Evolutionary conservation across 2,888 invertebrate genomes (phyloP).

Genomic region (Acanthosepion pharaonis): DNA sequence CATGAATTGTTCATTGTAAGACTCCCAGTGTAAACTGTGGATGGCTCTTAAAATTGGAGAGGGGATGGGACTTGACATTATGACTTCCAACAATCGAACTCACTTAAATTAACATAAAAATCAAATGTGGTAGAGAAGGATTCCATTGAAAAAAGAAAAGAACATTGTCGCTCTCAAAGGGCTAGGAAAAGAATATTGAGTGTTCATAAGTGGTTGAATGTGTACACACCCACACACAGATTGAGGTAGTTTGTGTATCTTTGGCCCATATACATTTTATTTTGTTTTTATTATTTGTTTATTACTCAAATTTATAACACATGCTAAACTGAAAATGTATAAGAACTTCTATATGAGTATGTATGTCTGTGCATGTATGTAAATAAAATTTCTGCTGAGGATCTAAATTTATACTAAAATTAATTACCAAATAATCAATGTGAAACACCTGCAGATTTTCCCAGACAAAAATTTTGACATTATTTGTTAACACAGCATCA

Average conservation of each 20-base stretch:
- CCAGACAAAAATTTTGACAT: too few species aligned
- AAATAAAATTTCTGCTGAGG: too few species aligned
- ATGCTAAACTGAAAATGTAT: neutral
- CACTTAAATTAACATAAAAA: conserved; percentile 33
- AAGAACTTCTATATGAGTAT: neutral
- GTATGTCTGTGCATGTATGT: neutral
- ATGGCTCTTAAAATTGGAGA: neutral
- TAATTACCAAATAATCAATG: too few species aligned
- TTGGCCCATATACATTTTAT: neutral
- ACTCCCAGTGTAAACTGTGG: neutral
- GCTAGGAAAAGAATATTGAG: neutral
- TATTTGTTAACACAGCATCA: too few species aligned
- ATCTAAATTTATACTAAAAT: too few species aligned
- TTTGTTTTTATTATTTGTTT: neutral
- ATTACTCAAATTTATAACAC: neutral
- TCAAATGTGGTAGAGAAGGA: neutral
- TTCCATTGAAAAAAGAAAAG: neutral
- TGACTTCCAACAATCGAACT: neutral
- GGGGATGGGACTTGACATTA: neutral
- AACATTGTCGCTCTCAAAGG: neutral
- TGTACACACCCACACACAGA: neutral
- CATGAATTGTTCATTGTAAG: conserved; percentile 4
- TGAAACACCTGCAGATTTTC: too few species aligned
- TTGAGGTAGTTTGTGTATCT: neutral
- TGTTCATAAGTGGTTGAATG: neutral